phyloP scores from a whole-genome alignment of 2,797 vertebrate species.

The Poeciliopsis paucimaculata region DNA sequence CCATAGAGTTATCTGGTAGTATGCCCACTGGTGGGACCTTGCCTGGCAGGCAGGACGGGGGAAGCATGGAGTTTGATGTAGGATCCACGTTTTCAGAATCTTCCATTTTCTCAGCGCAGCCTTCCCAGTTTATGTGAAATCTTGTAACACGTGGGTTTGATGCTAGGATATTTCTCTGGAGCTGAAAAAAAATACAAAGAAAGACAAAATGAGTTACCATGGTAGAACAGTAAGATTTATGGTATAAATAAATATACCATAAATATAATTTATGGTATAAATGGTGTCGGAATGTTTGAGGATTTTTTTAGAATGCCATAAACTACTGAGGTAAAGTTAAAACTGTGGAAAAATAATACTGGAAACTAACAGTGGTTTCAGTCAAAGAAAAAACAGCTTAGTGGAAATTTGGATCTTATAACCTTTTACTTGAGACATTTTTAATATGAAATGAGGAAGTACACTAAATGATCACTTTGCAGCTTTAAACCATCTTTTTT shows the following conservation, averaged over 20 bases:
- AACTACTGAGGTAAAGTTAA: neutral
- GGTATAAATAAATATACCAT: neutral
- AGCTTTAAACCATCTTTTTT: constrained; percentile 10
- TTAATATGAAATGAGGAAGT: neutral
- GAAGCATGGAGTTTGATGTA: constrained; percentile 81
- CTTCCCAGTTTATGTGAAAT: constrained; percentile 96
- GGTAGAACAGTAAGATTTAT: neutral
- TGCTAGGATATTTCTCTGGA: constrained; percentile 92
- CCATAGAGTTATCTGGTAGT: constrained; percentile 93
- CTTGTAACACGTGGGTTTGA: constrained; percentile 92
- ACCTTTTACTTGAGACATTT: neutral
- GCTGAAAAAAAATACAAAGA: constrained; percentile 68
- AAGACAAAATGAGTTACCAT: neutral
- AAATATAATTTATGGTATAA: neutral
- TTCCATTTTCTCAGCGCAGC: constrained; percentile 85
- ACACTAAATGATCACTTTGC: neutral
- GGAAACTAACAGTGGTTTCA: neutral
- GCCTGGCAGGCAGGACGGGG: constrained; percentile 83
- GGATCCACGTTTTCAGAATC: constrained; percentile 90
- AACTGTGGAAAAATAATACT: neutral
- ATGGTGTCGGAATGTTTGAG: neutral
- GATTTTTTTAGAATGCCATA: neutral
- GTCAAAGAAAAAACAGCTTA: neutral
- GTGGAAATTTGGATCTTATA: neutral
- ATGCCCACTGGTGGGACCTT: constrained; percentile 84